Percentiles rank a stretch among this genome's conserved stretches.
phyloP scores from a whole-genome alignment of 2,113 vertebrate genomes.

The Periophthalmus modestus region DNA sequence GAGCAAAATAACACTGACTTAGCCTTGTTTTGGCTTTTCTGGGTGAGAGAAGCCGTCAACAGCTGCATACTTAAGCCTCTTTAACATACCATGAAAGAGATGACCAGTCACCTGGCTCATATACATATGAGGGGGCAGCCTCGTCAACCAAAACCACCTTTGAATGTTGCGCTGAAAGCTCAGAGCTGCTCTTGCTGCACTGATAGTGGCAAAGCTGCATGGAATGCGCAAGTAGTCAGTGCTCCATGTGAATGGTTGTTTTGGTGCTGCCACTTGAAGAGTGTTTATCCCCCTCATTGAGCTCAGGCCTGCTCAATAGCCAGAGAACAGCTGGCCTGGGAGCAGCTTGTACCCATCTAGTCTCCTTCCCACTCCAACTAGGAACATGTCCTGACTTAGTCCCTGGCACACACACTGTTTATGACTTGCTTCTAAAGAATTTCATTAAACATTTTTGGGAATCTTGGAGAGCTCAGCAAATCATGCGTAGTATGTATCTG shows the following conservation, averaged over 20 bases:
- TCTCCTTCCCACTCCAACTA: conserved; percentile 53
- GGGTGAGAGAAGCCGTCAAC: conserved; percentile 64
- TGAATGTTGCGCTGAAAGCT: conserved; percentile 27
- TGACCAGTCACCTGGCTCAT: conserved; percentile 51
- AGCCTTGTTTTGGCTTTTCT: conserved; percentile 66
- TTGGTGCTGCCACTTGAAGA: conserved; percentile 74
- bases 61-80: conserved; percentile 60
- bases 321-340: conserved; percentile 70
- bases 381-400: conserved; percentile 72
- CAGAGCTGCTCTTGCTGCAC: conserved; percentile 44
- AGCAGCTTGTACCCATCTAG: conserved; percentile 69
- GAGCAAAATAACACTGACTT: conserved; percentile 55
- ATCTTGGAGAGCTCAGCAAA: conserved; percentile 12
- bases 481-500: conserved; percentile 10
- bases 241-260: conserved; percentile 73
- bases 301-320: conserved; percentile 62
- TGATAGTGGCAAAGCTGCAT: conserved; percentile 46
- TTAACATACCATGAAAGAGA: conserved; percentile 67
- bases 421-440: conserved; percentile 20
- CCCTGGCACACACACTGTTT: conserved; percentile 36
- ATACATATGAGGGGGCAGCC: conserved; percentile 59
- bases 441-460: conserved; percentile 11
- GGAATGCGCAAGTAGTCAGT: conserved; percentile 65
- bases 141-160: conserved; percentile 36
- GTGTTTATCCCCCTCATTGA: conserved; percentile 74